These are phyloP conservation scores for Drosophila rufa DNA, from an alignment of 1,140 invertebrate genomes.

Conservation along the genomic window DNA sequence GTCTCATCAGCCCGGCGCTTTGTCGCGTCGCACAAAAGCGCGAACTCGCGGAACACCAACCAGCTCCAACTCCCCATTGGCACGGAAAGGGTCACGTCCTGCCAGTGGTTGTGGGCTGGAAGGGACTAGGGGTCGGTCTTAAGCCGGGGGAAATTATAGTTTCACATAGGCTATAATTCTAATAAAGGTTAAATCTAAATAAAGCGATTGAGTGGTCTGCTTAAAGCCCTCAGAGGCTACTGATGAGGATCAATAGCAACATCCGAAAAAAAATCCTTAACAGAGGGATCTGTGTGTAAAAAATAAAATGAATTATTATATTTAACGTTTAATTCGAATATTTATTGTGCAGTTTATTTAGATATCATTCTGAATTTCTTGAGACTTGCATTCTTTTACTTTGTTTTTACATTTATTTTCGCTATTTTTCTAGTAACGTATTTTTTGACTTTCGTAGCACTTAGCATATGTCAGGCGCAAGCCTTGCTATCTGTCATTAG, in stretches of 20 bases:
- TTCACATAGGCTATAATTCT: background rate
- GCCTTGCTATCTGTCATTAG: background rate
- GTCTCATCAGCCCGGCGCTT: slow-evolving; percentile 35
- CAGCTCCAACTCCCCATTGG: slow-evolving; percentile 26
- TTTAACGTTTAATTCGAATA: too few species aligned
- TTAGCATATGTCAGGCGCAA: background rate
- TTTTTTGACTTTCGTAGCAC: background rate
- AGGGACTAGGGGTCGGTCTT: background rate
- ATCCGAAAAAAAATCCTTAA: fast-evolving
- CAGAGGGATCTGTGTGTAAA: background rate
- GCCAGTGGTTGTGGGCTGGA: background rate
- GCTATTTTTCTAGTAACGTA: background rate
- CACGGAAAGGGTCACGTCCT: slow-evolving; percentile 15
- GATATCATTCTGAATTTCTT: too few species aligned
- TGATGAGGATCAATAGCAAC: background rate
- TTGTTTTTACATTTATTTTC: too few species aligned
- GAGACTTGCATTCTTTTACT: too few species aligned
- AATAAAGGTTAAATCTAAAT: background rate
- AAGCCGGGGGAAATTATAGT: slow-evolving; percentile 4
- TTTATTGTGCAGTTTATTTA: too few species aligned
- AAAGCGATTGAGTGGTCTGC: background rate
- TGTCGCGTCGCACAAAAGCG: slow-evolving; percentile 75
- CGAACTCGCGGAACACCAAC: slow-evolving; percentile 57
- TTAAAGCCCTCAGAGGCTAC: too few species aligned
- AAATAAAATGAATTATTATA: too few species aligned